phyloP scores from a whole-genome alignment of 2,113 vertebrate genomes.

The Archilochus colubris region DNA sequence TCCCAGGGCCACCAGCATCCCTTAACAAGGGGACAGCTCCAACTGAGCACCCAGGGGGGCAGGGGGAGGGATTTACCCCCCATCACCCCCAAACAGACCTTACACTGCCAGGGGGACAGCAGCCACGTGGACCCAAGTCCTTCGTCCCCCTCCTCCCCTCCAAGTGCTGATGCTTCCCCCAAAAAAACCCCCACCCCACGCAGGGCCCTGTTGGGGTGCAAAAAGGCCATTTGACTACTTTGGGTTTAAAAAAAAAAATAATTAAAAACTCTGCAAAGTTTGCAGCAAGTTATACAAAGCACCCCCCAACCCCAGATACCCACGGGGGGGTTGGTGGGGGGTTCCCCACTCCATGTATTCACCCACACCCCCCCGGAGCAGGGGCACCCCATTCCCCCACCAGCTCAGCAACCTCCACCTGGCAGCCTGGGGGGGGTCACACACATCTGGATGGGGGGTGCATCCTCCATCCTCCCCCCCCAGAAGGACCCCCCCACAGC shows the following conservation, averaged over 20 bases:
- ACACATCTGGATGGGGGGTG: no score
- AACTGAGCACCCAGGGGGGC: not conserved
- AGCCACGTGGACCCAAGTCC: not conserved
- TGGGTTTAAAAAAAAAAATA: no score
- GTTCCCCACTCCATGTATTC: not conserved
- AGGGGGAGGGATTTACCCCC: not conserved
- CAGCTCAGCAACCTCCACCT: no score
- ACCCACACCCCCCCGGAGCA: not conserved
- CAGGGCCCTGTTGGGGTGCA: not conserved
- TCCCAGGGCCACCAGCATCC: not conserved
- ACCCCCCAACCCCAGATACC: no score
- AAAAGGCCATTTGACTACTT: not conserved
- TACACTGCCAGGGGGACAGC: rapidly evolving
- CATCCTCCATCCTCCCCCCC: no score
- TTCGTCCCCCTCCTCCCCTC: not conserved
- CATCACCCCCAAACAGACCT: rapidly evolving
- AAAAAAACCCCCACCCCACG: not conserved
- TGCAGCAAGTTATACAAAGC: not conserved
- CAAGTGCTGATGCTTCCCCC: no score
- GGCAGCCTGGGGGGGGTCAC: no score
- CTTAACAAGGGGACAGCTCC: not conserved
- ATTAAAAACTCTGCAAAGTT: not conserved
- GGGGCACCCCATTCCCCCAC: not conserved
- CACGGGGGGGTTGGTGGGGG: rapidly evolving
- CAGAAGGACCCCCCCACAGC: no score